Evolutionary conservation across 2,797 vertebrate genomes (phyloP), one percentile per base, ranked within the genome.

Genomic region (Hydrophis major): DNA sequence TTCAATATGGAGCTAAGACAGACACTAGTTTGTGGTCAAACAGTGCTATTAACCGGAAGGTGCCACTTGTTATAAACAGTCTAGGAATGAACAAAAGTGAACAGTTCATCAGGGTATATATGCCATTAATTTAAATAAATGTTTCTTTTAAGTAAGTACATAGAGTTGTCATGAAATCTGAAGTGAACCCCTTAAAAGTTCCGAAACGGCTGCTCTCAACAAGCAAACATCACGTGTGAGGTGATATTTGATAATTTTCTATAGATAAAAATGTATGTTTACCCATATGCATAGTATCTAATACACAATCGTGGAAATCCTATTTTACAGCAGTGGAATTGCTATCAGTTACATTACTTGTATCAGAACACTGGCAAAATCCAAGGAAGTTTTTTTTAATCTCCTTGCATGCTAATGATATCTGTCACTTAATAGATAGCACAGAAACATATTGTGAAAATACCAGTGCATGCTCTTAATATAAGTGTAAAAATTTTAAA

Each of bases 371-470:
- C 6, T 93, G 89, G 55, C 8, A 83, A 83, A 47, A 83, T 47
- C 74, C 20, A 83, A 83, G 20, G 8, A 83, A 22, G 74, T 47
- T 47, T 20, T 42, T 32, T 32, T 69, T 32, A 92, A 0, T 27
- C 8, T 93, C 92, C 78, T 90, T 56, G 2, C 93, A 27, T 86
- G 89, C 91, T 32, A 83, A 61, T 93, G 1, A 2, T 90, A 95
- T 66, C 0, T 0, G 87, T 78, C 92, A n/a, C 87, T 92, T 37
- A 89, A 95, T 94, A 18, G 8, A 56, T 92, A 92, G 59, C 61
- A 95, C 63, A 91, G n/a, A 96, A 95, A 95, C 89, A 88, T 50
- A 90, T 22, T 91, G 91, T 87, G 94, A 47, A 83, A 92, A 78
- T 91, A n/a, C n/a, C 47, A 94, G n/a, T 90, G 95, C 95, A 59